These are phyloP conservation scores for Cyclura pinguis DNA, from an alignment of 2,797 vertebrate genomes.

Conservation along the genomic window DNA sequence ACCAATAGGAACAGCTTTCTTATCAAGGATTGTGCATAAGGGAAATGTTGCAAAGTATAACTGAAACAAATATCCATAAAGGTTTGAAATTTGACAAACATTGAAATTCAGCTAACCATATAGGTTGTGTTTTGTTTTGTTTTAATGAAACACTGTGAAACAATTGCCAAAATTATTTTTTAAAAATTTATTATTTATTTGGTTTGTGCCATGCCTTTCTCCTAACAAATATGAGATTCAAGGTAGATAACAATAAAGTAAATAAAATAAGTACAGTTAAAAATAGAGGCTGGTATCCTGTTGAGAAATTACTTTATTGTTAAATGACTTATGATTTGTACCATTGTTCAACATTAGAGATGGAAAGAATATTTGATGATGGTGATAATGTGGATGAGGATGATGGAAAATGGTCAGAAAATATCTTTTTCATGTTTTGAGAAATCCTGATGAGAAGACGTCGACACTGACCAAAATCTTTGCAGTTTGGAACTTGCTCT, in stretches of 20 bases:
- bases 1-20: slow-evolving; percentile 30
- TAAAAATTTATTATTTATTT: not conserved
- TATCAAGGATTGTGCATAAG: not conserved
- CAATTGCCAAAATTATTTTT: not conserved
- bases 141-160: not conserved
- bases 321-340: no score
- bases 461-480: no score
- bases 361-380: no score
- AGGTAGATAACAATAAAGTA: not conserved
- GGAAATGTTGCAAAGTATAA: not conserved
- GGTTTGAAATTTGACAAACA: not conserved
- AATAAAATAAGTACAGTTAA: not conserved
- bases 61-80: slow-evolving; percentile 3
- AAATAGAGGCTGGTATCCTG: not conserved
- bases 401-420: no score
- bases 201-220: not conserved
- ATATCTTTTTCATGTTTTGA: no score
- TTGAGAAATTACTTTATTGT: no score
- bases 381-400: no score
- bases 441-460: no score
- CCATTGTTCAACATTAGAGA: no score
- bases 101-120: not conserved
- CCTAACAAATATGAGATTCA: not conserved
- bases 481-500: no score
- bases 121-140: not conserved